Evolutionary conservation across 2,113 vertebrate genomes (phyloP).

Genomic region (Silurus glanis): DNA sequence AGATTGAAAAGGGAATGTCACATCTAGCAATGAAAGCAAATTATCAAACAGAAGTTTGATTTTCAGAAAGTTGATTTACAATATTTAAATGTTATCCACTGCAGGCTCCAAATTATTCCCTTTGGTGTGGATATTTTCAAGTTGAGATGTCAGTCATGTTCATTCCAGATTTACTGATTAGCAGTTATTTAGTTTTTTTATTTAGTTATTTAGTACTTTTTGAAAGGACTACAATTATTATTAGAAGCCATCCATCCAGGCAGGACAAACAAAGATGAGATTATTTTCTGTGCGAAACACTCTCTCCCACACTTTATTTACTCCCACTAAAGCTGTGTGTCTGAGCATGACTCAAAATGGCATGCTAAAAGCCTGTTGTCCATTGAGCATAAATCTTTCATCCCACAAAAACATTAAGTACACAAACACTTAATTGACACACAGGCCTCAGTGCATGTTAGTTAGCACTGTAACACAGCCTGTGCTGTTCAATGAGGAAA

Average conservation of each 20-base stretch:
- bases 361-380: neutral
- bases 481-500: neutral
- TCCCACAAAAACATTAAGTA: neutral
- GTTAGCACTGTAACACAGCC: neutral
- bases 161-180: neutral
- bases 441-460: neutral
- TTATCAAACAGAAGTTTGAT: neutral
- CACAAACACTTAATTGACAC: neutral
- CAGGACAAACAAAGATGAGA: neutral
- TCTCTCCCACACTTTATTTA: neutral
- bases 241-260: neutral
- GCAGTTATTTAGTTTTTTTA: neutral
- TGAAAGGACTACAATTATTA: neutral
- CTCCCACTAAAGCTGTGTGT: neutral
- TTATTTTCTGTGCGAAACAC: neutral
- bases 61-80: neutral
- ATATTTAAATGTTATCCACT: neutral
- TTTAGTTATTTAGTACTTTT: neutral
- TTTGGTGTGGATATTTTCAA: neutral
- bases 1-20: neutral
- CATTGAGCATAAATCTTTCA: neutral
- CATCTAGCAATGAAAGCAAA: neutral
- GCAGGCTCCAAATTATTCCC: neutral
- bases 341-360: neutral
- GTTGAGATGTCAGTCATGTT: neutral